phyloP scores from a whole-genome alignment of 2,113 vertebrate genomes.

The Benitochromis conjunctus region DNA sequence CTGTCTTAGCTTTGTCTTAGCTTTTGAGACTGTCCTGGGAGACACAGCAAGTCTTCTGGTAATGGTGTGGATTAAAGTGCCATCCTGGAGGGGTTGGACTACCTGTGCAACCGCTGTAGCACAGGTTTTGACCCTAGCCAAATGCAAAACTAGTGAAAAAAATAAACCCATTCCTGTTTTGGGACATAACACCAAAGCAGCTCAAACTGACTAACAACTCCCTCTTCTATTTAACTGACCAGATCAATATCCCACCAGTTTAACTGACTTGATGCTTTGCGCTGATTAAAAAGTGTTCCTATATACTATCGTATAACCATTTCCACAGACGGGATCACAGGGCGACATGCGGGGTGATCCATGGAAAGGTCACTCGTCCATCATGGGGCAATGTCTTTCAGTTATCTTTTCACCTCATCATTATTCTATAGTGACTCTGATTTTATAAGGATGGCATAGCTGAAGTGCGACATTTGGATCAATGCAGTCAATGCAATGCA shows the following conservation, averaged over 20 bases:
- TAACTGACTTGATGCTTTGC: not conserved
- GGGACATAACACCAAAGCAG: accelerated
- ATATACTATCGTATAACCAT: not conserved
- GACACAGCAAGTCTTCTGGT: no score
- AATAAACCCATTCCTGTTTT: not conserved
- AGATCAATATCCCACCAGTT: accelerated
- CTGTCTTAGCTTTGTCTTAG: not conserved
- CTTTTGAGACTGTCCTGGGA: no score
- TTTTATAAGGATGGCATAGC: not conserved
- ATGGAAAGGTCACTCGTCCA: not conserved
- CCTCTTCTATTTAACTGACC: not conserved
- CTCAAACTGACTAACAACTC: not conserved
- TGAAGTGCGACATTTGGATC: conserved; percentile 6
- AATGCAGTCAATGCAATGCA: conserved; percentile 25
- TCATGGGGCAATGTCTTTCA: not conserved
- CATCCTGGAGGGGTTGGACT: no score
- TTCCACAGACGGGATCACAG: not conserved
- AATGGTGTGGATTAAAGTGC: no score
- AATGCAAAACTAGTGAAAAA: not conserved
- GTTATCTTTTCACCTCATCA: not conserved
- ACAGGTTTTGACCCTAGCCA: not conserved
- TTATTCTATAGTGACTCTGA: not conserved
- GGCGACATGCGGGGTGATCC: not conserved
- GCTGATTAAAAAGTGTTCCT: not conserved
- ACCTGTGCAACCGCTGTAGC: no score